phyloP scores from a whole-genome alignment of 2,113 vertebrate species.

The Barbus barbus region DNA sequence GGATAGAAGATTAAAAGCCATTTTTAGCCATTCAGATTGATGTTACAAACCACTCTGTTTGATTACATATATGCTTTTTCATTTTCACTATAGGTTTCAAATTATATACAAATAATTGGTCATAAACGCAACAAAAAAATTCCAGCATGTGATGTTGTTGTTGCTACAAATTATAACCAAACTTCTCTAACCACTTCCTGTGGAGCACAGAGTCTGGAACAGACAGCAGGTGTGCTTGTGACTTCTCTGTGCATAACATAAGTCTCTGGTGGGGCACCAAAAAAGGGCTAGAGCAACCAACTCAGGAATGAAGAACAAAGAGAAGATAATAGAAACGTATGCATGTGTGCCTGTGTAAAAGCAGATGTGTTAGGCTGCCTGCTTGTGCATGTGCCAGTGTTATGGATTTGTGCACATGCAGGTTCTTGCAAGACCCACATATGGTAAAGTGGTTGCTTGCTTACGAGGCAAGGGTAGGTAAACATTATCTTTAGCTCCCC shows the following conservation, averaged over 20 bases:
- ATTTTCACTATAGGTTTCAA: no score
- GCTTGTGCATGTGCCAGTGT: slow-evolving; percentile 29
- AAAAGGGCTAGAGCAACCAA: background rate
- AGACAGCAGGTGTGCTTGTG: slow-evolving; percentile 43
- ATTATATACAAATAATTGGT: background rate
- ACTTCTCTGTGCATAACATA: slow-evolving; percentile 30
- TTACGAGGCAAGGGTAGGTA: slow-evolving; percentile 35
- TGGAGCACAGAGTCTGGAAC: background rate
- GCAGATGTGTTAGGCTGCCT: background rate
- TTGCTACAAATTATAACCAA: background rate
- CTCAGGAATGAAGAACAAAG: background rate
- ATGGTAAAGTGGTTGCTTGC: slow-evolving; percentile 40
- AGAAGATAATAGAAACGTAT: background rate
- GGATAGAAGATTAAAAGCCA: no score
- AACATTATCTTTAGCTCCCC: slow-evolving; percentile 50
- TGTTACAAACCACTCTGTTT: background rate
- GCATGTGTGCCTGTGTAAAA: slow-evolving; percentile 8
- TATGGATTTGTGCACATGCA: slow-evolving; percentile 28
- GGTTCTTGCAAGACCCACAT: background rate
- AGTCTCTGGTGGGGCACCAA: background rate
- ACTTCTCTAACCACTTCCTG: slow-evolving; percentile 35
- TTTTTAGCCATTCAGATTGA: no score
- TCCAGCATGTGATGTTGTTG: slow-evolving; percentile 43
- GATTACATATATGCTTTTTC: background rate
- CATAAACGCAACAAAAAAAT: background rate